These are phyloP conservation scores for Furcula furcula DNA, from an alignment of 2,888 invertebrate genomes.

Conservation along the genomic window DNA sequence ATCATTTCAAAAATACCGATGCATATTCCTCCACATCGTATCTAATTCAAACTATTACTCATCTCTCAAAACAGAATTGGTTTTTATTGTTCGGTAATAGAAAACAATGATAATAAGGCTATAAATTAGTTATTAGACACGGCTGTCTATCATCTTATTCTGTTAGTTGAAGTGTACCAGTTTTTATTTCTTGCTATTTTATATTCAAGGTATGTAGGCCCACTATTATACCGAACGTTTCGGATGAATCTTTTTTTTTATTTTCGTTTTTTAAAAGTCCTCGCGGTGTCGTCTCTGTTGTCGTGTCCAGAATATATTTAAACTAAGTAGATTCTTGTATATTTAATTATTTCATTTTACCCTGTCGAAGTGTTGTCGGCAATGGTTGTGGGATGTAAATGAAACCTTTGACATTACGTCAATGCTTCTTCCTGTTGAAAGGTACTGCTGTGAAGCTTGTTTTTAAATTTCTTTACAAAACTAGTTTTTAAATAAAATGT, in stretches of 20 bases:
- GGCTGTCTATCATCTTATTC: conserved; percentile 56
- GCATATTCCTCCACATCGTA: conserved; percentile 34
- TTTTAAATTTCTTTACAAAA: too few relatives aligned
- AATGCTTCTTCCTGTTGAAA: conserved; percentile 37
- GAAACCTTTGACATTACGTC: conserved; percentile 29
- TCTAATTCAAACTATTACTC: conserved; percentile 50
- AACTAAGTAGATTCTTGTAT: conserved; percentile 55
- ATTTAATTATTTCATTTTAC: conserved; percentile 47
- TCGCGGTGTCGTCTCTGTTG: conserved; percentile 44
- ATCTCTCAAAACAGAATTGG: conserved; percentile 42
- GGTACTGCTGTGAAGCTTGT: background rate
- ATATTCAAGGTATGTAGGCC: conserved; percentile 62
- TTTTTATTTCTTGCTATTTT: conserved; percentile 59
- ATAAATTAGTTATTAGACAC: conserved; percentile 61
- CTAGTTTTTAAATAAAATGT: too few relatives aligned
- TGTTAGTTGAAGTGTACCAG: conserved; percentile 39
- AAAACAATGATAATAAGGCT: conserved; percentile 63
- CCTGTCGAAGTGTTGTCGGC: conserved; percentile 22
- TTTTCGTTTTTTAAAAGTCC: conserved; percentile 46
- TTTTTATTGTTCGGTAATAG: conserved; percentile 57
- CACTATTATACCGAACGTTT: conserved; percentile 53
- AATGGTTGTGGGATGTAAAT: conserved; percentile 32
- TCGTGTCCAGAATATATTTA: conserved; percentile 68
- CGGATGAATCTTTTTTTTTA: conserved; percentile 40
- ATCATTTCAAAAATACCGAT: conserved; percentile 11